phyloP scores from a whole-genome alignment of 2,888 invertebrate genomes.

The Metallyticus violacea region DNA sequence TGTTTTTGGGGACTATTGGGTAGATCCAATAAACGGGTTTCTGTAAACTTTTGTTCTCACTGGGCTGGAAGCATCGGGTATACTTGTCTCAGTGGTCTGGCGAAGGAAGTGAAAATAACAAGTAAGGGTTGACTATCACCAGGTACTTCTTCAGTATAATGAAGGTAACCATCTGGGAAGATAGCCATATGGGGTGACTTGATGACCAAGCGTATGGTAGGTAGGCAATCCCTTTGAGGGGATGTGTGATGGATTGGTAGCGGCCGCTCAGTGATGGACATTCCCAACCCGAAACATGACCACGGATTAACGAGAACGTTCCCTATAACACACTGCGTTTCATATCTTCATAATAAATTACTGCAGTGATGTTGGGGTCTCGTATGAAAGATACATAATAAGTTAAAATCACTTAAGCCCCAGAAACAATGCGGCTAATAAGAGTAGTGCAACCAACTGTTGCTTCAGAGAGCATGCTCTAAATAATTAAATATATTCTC shows the following conservation, averaged over 20 bases:
- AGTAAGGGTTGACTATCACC: background rate
- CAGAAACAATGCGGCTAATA: too few relatives aligned
- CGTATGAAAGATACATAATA: background rate
- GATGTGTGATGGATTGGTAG: constrained; percentile 4
- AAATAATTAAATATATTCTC: too few relatives aligned
- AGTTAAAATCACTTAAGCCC: background rate
- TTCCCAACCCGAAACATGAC: background rate
- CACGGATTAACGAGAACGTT: background rate
- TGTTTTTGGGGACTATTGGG: too few relatives aligned
- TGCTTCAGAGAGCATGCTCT: too few relatives aligned
- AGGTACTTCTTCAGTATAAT: background rate
- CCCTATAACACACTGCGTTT: background rate
- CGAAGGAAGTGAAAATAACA: too few relatives aligned
- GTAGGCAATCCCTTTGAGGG: background rate
- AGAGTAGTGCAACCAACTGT: too few relatives aligned
- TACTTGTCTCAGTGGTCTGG: too few relatives aligned
- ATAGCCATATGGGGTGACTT: background rate
- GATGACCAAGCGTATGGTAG: background rate
- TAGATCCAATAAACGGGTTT: too few relatives aligned
- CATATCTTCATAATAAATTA: too few relatives aligned
- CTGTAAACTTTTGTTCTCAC: too few relatives aligned
- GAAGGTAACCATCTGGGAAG: background rate
- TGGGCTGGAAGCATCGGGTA: too few relatives aligned
- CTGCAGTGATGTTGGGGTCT: background rate
- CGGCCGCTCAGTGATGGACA: background rate